A percentile compares a stretch with the other conserved stretches of the same genome.
These are phyloP conservation scores for Acanthopleura granulata DNA, from an alignment of 2,888 invertebrate genomes.

Conservation along the genomic window DNA sequence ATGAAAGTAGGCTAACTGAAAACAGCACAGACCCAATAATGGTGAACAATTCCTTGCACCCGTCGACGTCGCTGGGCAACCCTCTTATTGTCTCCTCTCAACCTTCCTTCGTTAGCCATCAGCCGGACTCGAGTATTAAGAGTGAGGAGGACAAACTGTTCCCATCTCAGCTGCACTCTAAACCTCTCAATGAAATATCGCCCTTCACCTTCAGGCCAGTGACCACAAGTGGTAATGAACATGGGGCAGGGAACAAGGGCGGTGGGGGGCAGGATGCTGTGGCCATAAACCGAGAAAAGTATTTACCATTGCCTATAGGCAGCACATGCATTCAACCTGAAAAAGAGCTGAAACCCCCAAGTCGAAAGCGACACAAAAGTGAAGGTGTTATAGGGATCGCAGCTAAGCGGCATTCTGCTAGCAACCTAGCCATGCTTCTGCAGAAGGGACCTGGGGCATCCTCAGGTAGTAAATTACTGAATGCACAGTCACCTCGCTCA, in stretches of 20 bases:
- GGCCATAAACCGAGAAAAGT: neutral
- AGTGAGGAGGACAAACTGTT: neutral
- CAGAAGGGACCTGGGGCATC: neutral
- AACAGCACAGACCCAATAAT: slow-evolving; percentile 14
- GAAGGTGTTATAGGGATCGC: slow-evolving; percentile 24
- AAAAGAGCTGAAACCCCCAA: neutral
- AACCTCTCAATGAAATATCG: neutral
- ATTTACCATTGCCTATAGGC: neutral
- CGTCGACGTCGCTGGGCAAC: neutral
- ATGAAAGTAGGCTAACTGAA: neutral
- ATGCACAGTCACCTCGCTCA: neutral
- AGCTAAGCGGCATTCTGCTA: slow-evolving; percentile 7
- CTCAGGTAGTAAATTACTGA: neutral
- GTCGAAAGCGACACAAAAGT: slow-evolving; percentile 35
- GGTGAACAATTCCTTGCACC: slow-evolving; percentile 4
- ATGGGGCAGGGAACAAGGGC: neutral
- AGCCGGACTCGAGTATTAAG: neutral
- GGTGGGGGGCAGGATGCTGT: neutral
- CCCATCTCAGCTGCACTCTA: neutral
- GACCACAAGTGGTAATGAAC: neutral
- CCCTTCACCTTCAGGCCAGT: slow-evolving; percentile 9
- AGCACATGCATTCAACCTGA: neutral
- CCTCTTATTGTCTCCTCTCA: neutral
- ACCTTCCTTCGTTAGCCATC: neutral
- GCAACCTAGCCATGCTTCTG: slow-evolving; percentile 20